phyloP scores from a whole-genome alignment of 2,888 invertebrate species.

The Formica aserva region DNA sequence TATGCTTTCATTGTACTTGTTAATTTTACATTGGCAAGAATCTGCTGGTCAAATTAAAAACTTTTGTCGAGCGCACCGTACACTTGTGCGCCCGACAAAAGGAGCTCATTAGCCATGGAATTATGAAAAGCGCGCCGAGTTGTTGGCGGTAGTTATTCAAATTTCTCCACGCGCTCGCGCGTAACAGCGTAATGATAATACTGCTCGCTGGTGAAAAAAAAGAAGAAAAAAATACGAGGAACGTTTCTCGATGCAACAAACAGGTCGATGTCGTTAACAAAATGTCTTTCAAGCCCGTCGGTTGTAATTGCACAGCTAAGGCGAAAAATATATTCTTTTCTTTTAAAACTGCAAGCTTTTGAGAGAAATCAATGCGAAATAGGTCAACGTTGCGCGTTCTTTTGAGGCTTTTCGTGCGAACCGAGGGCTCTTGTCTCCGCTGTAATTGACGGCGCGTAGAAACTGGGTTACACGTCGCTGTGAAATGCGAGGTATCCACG shows the following conservation, averaged over 20 bases:
- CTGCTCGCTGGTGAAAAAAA: not conserved
- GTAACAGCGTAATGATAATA: slow-evolving; percentile 46
- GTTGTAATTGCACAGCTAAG: slow-evolving; percentile 40
- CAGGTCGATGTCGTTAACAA: slow-evolving; percentile 44
- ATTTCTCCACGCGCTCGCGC: slow-evolving; percentile 33
- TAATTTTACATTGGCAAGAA: slow-evolving; percentile 11
- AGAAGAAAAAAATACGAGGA: not conserved
- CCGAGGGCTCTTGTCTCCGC: slow-evolving; percentile 27
- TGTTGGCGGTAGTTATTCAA: slow-evolving; percentile 45
- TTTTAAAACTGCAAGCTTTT: slow-evolving; percentile 15
- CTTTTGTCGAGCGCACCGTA: slow-evolving; percentile 5
- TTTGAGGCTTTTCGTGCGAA: slow-evolving; percentile 43
- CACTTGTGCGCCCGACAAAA: slow-evolving; percentile 37
- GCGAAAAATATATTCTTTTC: slow-evolving; percentile 41
- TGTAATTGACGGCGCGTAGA: slow-evolving; percentile 49
- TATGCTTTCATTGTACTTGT: slow-evolving; percentile 1
- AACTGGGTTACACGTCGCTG: slow-evolving; percentile 45
- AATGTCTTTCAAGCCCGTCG: slow-evolving; percentile 11
- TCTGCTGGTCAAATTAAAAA: slow-evolving; percentile 18
- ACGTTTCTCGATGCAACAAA: slow-evolving; percentile 34
- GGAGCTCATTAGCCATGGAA: slow-evolving; percentile 41
- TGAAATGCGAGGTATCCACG: slow-evolving; percentile 17
- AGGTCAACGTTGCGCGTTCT: slow-evolving; percentile 38
- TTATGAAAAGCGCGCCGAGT: slow-evolving; percentile 36
- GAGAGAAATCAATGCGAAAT: slow-evolving; percentile 41